Base-by-base conservation (phyloP, 2,888 invertebrate species). In the Allacma fusca region DNA sequence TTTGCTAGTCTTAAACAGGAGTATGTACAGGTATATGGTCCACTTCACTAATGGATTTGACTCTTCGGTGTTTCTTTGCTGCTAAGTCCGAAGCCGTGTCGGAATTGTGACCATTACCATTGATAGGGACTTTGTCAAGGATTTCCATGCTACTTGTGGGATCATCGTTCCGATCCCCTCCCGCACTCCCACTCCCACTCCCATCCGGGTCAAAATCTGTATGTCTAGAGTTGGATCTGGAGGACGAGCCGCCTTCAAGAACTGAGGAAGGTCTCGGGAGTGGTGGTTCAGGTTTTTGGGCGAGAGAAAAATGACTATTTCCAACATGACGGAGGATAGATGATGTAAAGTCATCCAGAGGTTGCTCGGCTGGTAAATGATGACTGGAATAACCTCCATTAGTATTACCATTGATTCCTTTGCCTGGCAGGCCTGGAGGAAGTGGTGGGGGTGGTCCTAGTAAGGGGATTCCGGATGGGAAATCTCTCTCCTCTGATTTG, bases 31-130 rank as follows among this genome's bases (percentile, higher is more conserved):
- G 87, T 67, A 88, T 86, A 21, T 90, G 90, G 85, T 92, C 92
- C 84, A 92, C 43, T 86, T 93, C 92, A 1, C 92, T 92, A 83
- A 92, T 92, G 85, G 92, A 92, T 85, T 92, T 91, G 44, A 92
- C 92, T 19, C 92, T 88, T 23, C 92, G 88, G 80, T 86, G 86
- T 86, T 86, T 44, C 59, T 76, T 57, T n/a, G n/a, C n/a, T n/a
- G n/a, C n/a, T n/a, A n/a, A n/a, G n/a, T n/a, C n/a, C n/a, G n/a
- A n/a, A 26, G 68, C 24, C 19, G 24, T n/a, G 21, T 71, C 43
- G 26, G 9, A 59, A 59, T 7, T 23, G 19, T 59, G 19, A n/a
- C 59, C 23, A 59, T 23, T 59, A 19, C n/a, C n/a, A n/a, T n/a
- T 59, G 12, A 59, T 23, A 1, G 28, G 9, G 26, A 44, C 26